Percentiles rank a stretch among this genome's conserved stretches.
These are phyloP conservation scores for Myotis planiceps DNA, from an alignment of 2,797 vertebrate genomes.

Conservation along the genomic window DNA sequence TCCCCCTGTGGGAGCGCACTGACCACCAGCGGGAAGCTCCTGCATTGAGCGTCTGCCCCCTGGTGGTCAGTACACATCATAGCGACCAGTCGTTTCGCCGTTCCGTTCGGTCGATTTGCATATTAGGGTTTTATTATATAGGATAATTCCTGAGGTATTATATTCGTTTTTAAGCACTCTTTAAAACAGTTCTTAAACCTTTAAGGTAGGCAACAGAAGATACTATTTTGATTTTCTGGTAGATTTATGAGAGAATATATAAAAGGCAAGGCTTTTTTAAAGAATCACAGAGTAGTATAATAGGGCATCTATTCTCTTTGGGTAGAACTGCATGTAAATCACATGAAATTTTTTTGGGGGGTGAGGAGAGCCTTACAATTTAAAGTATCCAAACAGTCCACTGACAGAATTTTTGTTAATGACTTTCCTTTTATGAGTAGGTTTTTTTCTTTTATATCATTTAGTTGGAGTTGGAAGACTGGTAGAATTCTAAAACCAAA, in stretches of 20 bases:
- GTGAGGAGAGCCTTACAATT: not conserved
- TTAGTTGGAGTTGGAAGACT: not conserved
- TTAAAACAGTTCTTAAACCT: constrained; percentile 41
- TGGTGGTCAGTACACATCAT: too few relatives aligned
- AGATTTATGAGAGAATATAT: not conserved
- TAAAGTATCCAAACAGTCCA: constrained; percentile 10
- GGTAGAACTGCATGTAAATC: not conserved
- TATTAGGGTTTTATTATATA: too few relatives aligned
- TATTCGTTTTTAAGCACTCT: constrained; percentile 25
- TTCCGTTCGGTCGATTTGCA: too few relatives aligned
- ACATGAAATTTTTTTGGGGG: not conserved
- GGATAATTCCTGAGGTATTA: not conserved
- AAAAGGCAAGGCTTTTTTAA: constrained; percentile 2
- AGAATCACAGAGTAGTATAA: not conserved
- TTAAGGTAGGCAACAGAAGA: not conserved
- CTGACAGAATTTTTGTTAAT: constrained; percentile 12
- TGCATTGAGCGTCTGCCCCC: too few relatives aligned
- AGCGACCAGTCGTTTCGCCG: fast-evolving
- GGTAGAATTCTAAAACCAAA: not conserved
- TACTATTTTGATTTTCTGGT: constrained; percentile 21
- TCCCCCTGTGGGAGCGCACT: too few relatives aligned
- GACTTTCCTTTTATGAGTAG: not conserved
- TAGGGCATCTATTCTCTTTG: not conserved
- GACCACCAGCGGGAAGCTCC: too few relatives aligned
- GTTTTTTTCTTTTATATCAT: not conserved